Percentiles rank a stretch among this genome's conserved stretches.
Evolutionary conservation across 2,888 invertebrate genomes (phyloP).

Genomic region (Cryptus armator): DNA sequence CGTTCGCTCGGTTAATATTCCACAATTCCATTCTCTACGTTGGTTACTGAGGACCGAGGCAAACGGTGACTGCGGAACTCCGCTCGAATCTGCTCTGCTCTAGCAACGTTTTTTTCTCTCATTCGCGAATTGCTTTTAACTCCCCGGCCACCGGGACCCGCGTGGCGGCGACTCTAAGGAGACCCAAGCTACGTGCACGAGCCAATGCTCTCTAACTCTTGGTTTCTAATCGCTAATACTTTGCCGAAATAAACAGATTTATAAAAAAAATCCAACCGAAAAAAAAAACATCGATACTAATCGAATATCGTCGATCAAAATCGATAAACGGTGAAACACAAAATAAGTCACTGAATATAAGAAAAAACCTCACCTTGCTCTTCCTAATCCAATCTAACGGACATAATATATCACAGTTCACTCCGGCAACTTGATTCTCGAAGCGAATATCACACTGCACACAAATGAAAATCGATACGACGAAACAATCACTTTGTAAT

Average conservation of each 20-base stretch:
- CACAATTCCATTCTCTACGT: conserved; percentile 75
- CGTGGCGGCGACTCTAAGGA: conserved; percentile 39
- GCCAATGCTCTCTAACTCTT: conserved; percentile 7
- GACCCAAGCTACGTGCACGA: background rate
- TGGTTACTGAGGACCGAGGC: conserved; percentile 14
- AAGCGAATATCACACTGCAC: conserved; percentile 64
- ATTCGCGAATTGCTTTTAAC: conserved; percentile 40
- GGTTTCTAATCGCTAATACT: conserved; percentile 34
- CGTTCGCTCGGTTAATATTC: conserved; percentile 80
- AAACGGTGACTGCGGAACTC: conserved; percentile 65
- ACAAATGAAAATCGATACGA: background rate
- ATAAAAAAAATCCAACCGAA: background rate
- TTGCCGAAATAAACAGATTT: background rate
- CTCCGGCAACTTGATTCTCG: conserved; percentile 44
- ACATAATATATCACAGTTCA: conserved; percentile 73
- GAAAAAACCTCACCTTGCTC: conserved; percentile 70
- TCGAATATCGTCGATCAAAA: background rate
- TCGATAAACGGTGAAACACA: background rate
- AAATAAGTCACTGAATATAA: conserved; percentile 23
- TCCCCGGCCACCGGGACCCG: background rate
- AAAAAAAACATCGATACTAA: background rate
- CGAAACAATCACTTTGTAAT: conserved; percentile 15
- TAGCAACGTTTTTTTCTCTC: conserved; percentile 52
- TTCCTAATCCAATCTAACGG: conserved; percentile 74
- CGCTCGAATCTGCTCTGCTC: conserved; percentile 53